A percentile compares a stretch with the other conserved stretches of the same genome.
Conservation (phyloP, 2,888 invertebrate genomes). For the Caprella mutica region DNA sequence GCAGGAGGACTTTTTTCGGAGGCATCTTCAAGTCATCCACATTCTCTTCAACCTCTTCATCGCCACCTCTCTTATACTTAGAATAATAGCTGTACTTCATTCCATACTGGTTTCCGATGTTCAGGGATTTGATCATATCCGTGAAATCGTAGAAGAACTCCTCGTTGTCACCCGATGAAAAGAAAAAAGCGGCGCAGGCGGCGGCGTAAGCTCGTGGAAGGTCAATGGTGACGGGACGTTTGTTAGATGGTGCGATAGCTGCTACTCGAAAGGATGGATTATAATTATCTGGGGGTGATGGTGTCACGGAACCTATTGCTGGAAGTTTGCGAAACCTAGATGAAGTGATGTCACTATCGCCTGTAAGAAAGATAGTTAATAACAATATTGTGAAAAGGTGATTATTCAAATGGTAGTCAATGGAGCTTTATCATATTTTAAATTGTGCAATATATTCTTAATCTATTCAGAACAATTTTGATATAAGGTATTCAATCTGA, state of each 20-base stretch:
- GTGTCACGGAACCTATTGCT: neutral
- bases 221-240: neutral
- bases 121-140: conserved; percentile 3
- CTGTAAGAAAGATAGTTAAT: no score
- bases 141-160: conserved; percentile 1
- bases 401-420: no score
- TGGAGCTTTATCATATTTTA: no score
- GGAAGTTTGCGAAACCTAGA: neutral
- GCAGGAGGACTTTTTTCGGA: neutral
- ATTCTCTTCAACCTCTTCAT: conserved; percentile 1
- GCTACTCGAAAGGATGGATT: no score
- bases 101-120: neutral
- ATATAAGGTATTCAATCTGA: no score
- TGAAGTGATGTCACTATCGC: neutral
- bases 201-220: conserved; percentile 1
- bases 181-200: conserved; percentile 11
- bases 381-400: no score
- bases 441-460: no score
- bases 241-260: no score
- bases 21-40: neutral
- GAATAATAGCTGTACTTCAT: neutral
- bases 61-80: neutral
- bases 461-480: no score
- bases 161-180: neutral
- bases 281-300: no score